A percentile compares a stretch with the other conserved stretches of the same genome.
phyloP scores from a whole-genome alignment of 2,113 vertebrate genomes.

The Peromyscus polionotus region DNA sequence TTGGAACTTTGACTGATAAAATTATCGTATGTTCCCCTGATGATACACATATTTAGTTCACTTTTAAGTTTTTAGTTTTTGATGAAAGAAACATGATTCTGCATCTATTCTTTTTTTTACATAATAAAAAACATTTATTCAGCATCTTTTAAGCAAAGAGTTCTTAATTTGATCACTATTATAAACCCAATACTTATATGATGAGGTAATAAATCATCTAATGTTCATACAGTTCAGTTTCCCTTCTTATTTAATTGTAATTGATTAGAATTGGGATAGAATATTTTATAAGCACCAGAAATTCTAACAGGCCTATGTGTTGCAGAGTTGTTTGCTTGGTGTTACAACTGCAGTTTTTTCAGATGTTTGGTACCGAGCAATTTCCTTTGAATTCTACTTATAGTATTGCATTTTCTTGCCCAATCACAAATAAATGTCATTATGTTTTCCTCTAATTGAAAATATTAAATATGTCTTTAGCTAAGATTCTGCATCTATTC shows the following conservation, averaged over 20 bases:
- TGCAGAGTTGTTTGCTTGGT: no score
- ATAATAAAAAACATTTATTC: neutral
- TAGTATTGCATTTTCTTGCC: neutral
- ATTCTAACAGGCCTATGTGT: neutral
- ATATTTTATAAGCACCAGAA: neutral
- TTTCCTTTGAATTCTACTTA: neutral
- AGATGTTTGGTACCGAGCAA: neutral
- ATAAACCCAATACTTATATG: neutral
- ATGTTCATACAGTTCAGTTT: neutral
- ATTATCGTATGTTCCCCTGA: neutral
- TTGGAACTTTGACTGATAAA: slow-evolving; percentile 17
- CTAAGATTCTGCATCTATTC: neutral
- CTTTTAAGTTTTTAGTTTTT: slow-evolving; percentile 23
- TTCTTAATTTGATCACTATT: neutral
- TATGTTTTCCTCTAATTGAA: no score
- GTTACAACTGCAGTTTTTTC: neutral
- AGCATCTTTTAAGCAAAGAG: neutral
- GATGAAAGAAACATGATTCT: neutral
- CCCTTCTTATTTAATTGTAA: neutral
- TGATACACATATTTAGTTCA: neutral
- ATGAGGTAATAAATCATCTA: neutral
- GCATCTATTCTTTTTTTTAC: neutral
- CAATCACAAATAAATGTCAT: no score
- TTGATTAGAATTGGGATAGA: neutral
- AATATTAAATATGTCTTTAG: no score